A percentile compares a stretch with the other conserved stretches of the same genome.
These are phyloP conservation scores for Acipenser oxyrinchus DNA, from an alignment of 2,797 vertebrate species.

Conservation along the genomic window DNA sequence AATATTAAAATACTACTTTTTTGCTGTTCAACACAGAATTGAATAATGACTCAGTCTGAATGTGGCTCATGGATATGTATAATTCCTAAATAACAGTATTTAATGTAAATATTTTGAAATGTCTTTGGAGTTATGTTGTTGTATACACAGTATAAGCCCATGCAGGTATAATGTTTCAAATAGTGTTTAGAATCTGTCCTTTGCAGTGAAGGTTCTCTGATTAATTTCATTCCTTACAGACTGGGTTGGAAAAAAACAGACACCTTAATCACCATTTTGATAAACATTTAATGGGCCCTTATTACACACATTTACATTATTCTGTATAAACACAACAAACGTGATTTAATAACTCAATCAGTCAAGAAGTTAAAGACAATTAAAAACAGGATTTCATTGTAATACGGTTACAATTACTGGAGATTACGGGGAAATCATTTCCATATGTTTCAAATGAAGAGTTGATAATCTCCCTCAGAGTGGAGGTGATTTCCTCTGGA, in stretches of 20 bases:
- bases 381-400: constrained; percentile 89
- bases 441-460: constrained; percentile 95
- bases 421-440: constrained; percentile 93
- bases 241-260: constrained; percentile 44
- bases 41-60: too few relatives aligned
- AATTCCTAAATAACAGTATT: too few relatives aligned
- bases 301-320: constrained; percentile 80
- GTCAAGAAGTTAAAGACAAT: constrained; percentile 91
- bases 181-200: neutral
- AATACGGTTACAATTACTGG: constrained; percentile 91
- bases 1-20: too few relatives aligned
- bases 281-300: constrained; percentile 80
- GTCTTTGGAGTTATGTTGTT: too few relatives aligned
- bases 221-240: constrained; percentile 24
- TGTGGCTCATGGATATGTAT: too few relatives aligned
- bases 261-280: constrained; percentile 65
- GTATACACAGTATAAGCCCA: too few relatives aligned
- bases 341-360: constrained; percentile 96
- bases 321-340: constrained; percentile 69
- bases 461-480: constrained; percentile 87
- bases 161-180: too few relatives aligned
- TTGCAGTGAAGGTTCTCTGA: neutral
- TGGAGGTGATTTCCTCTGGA: constrained; percentile 93
- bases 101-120: too few relatives aligned
- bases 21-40: too few relatives aligned